These are phyloP conservation scores for Trididemnum miniatum DNA, from an alignment of 23 tunicate genomes.

Conservation along the genomic window DNA sequence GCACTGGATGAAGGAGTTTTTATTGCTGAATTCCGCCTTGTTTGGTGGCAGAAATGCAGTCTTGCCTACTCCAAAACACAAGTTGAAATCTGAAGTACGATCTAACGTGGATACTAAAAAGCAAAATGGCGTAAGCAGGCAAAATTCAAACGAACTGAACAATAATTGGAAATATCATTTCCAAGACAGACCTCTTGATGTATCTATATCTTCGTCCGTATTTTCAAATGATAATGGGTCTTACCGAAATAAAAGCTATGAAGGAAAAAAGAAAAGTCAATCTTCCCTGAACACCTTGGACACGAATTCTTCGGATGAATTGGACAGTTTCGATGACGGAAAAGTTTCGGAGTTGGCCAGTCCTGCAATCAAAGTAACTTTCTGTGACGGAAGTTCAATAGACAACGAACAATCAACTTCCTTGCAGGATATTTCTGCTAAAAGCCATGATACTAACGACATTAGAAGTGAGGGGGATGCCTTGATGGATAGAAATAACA, in stretches of 20 bases:
- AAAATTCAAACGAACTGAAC: background rate
- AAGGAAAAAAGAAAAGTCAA: too few species aligned
- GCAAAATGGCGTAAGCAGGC: too few species aligned
- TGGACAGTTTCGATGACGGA: too few species aligned
- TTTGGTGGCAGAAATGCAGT: background rate
- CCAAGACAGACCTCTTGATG: background rate
- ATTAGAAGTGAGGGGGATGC: too few species aligned
- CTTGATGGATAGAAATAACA: too few species aligned
- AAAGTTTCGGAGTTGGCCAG: background rate
- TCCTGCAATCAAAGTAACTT: background rate
- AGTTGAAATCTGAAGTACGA: background rate
- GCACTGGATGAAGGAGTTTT: slow-evolving; percentile 76
- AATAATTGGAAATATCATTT: background rate
- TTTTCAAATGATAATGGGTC: background rate
- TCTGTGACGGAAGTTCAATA: background rate
- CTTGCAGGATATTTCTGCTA: too few species aligned
- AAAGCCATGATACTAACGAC: too few species aligned
- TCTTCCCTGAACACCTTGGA: background rate
- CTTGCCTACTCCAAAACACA: background rate
- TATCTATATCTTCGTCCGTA: background rate
- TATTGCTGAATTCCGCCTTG: slow-evolving; percentile 32
- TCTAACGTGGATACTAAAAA: background rate
- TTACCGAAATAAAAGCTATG: background rate
- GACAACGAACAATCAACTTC: too few species aligned
- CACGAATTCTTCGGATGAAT: background rate